phyloP scores from a whole-genome alignment of 1,140 invertebrate species.

The Ectropis grisescens region DNA sequence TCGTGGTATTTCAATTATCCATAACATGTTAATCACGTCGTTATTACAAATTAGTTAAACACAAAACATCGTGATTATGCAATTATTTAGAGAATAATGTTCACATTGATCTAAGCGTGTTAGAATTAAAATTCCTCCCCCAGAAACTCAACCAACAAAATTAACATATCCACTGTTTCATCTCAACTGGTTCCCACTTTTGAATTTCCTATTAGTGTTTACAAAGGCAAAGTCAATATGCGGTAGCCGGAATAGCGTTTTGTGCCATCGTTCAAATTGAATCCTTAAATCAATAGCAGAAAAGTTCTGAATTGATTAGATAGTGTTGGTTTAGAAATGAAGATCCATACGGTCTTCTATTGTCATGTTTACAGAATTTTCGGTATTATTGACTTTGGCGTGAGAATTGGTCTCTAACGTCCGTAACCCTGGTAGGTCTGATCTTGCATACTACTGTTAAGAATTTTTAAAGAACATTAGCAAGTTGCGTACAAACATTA shows the following conservation, averaged over 20 bases:
- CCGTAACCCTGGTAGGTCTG: slow-evolving; percentile 50
- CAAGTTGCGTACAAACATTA: too few species aligned
- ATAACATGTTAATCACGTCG: too few species aligned
- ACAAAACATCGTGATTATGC: slow-evolving; percentile 1
- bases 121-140: slow-evolving; percentile 9
- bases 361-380: slow-evolving; percentile 51
- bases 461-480: slow-evolving; percentile 16
- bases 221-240: slow-evolving; percentile 45
- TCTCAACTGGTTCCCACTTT: slow-evolving; percentile 53
- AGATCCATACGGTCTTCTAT: slow-evolving; percentile 41
- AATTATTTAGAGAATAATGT: slow-evolving; percentile 3
- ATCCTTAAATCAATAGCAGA: too few species aligned
- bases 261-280: too few species aligned
- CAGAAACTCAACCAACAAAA: slow-evolving; percentile 26
- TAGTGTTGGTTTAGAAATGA: slow-evolving; percentile 23
- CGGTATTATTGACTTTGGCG: slow-evolving; percentile 45
- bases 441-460: slow-evolving; percentile 39
- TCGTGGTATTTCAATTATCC: too few species aligned
- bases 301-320: too few species aligned
- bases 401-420: slow-evolving; percentile 54
- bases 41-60: too few species aligned
- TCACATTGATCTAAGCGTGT: slow-evolving; percentile 1
- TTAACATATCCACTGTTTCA: slow-evolving; percentile 60
- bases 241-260: slow-evolving; percentile 17
- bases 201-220: slow-evolving; percentile 45